Percentiles rank a stretch among this genome's conserved stretches.
These are phyloP conservation scores for Euphonia xanthogaster DNA, from an alignment of 2,797 vertebrate genomes.

Conservation along the genomic window DNA sequence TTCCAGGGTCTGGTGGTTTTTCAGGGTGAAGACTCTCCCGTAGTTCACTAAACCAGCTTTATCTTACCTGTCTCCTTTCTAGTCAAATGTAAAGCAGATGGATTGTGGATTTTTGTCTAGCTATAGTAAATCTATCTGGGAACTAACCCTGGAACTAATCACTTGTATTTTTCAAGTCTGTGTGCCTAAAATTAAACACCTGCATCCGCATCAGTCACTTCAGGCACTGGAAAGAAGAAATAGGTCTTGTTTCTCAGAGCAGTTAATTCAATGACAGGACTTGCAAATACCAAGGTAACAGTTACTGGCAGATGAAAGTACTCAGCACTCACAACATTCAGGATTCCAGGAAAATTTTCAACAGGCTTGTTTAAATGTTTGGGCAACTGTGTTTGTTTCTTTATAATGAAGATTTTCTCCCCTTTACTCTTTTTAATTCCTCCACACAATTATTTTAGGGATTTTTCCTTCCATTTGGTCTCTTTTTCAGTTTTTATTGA, in stretches of 20 bases:
- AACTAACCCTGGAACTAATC: constrained; percentile 27
- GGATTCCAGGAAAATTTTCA: background rate
- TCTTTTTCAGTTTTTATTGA: background rate
- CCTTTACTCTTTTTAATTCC: background rate
- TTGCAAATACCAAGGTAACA: background rate
- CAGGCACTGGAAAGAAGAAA: background rate
- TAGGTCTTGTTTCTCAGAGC: background rate
- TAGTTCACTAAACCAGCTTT: background rate
- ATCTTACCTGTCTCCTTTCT: background rate
- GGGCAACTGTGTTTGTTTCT: background rate
- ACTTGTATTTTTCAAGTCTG: constrained; percentile 25
- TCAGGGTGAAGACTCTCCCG: background rate
- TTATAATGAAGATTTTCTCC: background rate
- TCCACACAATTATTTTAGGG: background rate
- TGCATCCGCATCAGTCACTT: background rate
- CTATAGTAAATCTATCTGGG: background rate
- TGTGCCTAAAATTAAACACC: constrained; percentile 3
- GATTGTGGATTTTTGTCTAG: background rate
- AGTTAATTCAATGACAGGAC: background rate
- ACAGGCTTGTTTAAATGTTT: background rate
- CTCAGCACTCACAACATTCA: background rate
- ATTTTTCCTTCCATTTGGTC: background rate
- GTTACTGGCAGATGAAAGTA: background rate
- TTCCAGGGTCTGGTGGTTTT: background rate
- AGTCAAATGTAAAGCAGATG: background rate